These are phyloP conservation scores for Cephus rjabovi DNA, from an alignment of 2,888 invertebrate genomes.

Conservation along the genomic window DNA sequence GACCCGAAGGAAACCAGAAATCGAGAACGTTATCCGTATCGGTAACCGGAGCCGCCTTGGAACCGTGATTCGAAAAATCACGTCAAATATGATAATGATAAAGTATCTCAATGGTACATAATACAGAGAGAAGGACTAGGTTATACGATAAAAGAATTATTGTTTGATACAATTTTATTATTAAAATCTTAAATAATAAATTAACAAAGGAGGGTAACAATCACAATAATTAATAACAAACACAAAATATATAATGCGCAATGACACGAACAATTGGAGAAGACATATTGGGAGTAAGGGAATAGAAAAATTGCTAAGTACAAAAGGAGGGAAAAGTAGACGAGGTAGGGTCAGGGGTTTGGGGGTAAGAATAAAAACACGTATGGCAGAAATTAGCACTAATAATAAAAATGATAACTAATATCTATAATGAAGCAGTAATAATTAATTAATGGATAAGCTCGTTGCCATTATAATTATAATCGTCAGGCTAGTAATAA, in stretches of 20 bases:
- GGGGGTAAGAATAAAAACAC: neutral
- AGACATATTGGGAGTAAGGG: neutral
- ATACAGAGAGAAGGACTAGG: neutral
- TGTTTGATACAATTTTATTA: conserved; percentile 35
- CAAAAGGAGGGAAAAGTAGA: neutral
- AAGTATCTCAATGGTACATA: neutral
- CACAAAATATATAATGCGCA: conserved; percentile 33
- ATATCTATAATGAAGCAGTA: neutral
- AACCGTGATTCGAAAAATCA: no score
- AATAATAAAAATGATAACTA: neutral
- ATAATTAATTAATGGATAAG: conserved; percentile 7
- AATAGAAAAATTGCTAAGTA: neutral
- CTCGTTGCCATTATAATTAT: neutral
- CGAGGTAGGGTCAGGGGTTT: conserved; percentile 7
- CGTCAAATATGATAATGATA: neutral
- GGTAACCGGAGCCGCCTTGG: no score
- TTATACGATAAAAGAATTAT: neutral
- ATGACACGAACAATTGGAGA: neutral
- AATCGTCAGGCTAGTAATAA: neutral
- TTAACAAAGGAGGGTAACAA: conserved; percentile 53
- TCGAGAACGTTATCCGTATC: no score
- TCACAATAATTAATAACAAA: conserved; percentile 55
- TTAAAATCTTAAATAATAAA: conserved; percentile 57
- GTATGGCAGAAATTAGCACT: neutral
- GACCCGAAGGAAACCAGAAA: no score